Percentiles rank a stretch among this genome's conserved stretches.
Evolutionary conservation across 2,797 vertebrate genomes (phyloP).

Genomic region (Poecilia wingei): DNA sequence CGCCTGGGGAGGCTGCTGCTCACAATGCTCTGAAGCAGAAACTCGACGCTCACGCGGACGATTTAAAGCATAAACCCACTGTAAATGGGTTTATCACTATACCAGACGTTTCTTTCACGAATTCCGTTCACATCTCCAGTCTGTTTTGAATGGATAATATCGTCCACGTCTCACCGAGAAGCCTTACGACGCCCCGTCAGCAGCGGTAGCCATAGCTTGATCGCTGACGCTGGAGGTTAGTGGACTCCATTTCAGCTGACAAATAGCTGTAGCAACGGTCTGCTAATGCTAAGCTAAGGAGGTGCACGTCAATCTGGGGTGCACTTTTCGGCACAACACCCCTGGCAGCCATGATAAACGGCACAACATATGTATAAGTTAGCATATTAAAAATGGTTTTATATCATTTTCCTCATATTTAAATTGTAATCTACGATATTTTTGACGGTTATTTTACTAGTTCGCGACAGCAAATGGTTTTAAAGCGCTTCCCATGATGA

Average conservation of each 20-base stretch:
- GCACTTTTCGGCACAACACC: not conserved
- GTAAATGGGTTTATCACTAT: constrained; percentile 73
- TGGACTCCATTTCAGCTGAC: constrained; percentile 60
- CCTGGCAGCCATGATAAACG: not conserved
- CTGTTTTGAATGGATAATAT: constrained; percentile 75
- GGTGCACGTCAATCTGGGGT: constrained; percentile 5
- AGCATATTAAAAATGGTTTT: not conserved
- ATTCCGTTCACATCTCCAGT: constrained; percentile 19
- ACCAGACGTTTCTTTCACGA: constrained; percentile 20
- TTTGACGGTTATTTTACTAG: not conserved
- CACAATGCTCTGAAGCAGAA: not conserved
- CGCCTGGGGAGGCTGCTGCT: constrained; percentile 46
- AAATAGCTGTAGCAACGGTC: constrained; percentile 19
- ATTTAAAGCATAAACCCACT: constrained; percentile 22
- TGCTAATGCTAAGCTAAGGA: constrained; percentile 28
- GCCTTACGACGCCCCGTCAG: constrained; percentile 63
- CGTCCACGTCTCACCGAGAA: constrained; percentile 48
- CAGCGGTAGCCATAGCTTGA: constrained; percentile 64
- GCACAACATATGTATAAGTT: not conserved
- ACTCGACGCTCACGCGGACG: not conserved
- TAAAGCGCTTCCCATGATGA: not conserved
- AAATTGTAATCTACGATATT: not conserved
- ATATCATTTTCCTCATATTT: not conserved
- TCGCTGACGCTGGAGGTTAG: constrained; percentile 77
- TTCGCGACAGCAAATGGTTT: not conserved